Evolutionary conservation across 2,797 vertebrate genomes (phyloP), one percentile per base, ranked within the genome.

Genomic region (Tiaroga cobitis): DNA sequence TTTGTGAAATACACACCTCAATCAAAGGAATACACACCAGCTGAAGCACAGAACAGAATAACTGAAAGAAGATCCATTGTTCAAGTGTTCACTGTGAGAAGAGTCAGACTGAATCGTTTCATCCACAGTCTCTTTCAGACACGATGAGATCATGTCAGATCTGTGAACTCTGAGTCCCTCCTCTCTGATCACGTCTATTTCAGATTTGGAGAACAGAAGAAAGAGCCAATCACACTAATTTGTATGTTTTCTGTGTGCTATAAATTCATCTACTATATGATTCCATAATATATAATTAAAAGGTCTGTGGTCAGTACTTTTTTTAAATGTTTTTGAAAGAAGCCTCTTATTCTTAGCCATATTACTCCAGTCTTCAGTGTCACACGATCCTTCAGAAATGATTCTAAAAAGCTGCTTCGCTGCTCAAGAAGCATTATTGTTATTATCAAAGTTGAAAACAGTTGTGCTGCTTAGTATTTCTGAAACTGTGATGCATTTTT

Each of bases 161-260:
- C 79, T 68, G 29, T 69, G 4, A 81, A 43, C 77, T 11, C 37
- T 2, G n/a, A 80, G 46, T 69, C 46, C 63, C 65, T 81, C 79
- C 79, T 69, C 79, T 51, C 11, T 81, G 2, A 34, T 74, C 43
- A 51, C 29, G 54, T 61, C 59, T 26, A 5, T 61, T 13, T 74
- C 26, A 51, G 5, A 51, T 15, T 0, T 46, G 16, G 2, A 8
- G 29, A 49, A 51, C 16, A 32, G 19, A 32, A 74, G 19, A 10
- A 74, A 74, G 41, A 46, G 29, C 19, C 29, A 32, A 6, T 54
- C 11, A 32, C 29, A 51, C 70, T 46, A 13, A 18, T 32, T 18
- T 73, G 8, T 10, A 74, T 32, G 18, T 21, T 74, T 54, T 74
- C 18, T n/a, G n/a, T n/a, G 73, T 74, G 18, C 18, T 21, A 5